Conservation (phyloP, 2,797 vertebrate species). For the Odontamblyopus lacepedii region DNA sequence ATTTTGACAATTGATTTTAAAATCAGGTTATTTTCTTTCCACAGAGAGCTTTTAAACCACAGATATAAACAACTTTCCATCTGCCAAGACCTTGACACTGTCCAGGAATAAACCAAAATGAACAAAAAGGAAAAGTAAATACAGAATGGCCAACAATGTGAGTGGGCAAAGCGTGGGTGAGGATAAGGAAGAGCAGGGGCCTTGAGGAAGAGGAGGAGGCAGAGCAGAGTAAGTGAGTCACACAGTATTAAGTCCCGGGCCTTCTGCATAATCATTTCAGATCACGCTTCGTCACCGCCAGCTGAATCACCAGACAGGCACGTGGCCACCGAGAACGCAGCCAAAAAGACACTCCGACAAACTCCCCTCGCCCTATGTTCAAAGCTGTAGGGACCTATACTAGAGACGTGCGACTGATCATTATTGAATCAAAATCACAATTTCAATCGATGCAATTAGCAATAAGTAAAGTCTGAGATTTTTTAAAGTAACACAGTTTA, state of each 20-base stretch:
- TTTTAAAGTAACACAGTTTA: too few species aligned
- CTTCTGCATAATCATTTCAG: constrained; percentile 64
- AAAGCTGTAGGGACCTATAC: background rate
- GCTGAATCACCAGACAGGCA: constrained; percentile 73
- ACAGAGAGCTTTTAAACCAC: background rate
- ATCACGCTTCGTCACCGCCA: constrained; percentile 59
- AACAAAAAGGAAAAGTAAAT: background rate
- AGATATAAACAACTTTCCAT: background rate
- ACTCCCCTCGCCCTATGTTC: constrained; percentile 7
- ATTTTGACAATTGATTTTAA: background rate
- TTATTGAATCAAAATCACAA: too few species aligned
- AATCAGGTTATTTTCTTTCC: background rate
- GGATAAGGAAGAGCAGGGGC: constrained; percentile 14
- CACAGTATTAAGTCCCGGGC: constrained; percentile 54
- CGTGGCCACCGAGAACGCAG: constrained; percentile 45
- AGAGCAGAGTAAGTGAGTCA: constrained; percentile 61
- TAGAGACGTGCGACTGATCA: too few species aligned
- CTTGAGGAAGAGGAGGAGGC: constrained; percentile 17
- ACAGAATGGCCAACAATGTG: background rate
- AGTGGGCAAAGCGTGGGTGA: constrained; percentile 31
- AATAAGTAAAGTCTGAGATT: too few species aligned
- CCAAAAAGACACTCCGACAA: constrained; percentile 37
- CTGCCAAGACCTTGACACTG: constrained; percentile 12
- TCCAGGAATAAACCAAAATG: background rate
- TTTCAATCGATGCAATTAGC: too few species aligned